Conservation (phyloP, 2,888 invertebrate genomes). For the Gymnoscelis rufifasciata region DNA sequence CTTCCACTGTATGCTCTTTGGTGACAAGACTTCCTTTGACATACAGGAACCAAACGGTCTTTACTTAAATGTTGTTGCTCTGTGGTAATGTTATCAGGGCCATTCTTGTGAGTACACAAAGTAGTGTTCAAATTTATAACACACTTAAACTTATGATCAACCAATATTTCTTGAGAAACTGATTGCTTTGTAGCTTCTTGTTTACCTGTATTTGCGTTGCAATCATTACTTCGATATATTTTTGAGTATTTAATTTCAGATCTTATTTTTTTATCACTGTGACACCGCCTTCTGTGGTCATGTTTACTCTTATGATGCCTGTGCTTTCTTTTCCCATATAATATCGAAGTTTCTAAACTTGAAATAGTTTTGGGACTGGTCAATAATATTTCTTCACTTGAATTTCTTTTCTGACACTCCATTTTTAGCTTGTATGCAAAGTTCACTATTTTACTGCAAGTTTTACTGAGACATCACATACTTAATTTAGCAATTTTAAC, state of each 20-base stretch:
- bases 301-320: slow-evolving; percentile 11
- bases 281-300: slow-evolving; percentile 6
- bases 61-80: neutral
- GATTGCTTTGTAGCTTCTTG: neutral
- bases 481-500: too few species aligned
- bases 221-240: too few species aligned
- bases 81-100: too few species aligned
- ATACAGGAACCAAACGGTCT: slow-evolving; percentile 7
- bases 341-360: slow-evolving; percentile 3
- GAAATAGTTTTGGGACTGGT: neutral
- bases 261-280: neutral
- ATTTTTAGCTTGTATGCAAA: slow-evolving; percentile 6
- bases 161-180: slow-evolving; percentile 15
- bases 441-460: too few species aligned
- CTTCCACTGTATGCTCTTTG: neutral
- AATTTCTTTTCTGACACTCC: slow-evolving; percentile 1
- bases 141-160: slow-evolving; percentile 18
- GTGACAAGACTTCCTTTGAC: slow-evolving; percentile 6
- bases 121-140: slow-evolving; percentile 25
- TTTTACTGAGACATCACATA: too few species aligned
- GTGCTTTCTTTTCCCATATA: slow-evolving; percentile 1
- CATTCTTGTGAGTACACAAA: slow-evolving; percentile 14
- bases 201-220: too few species aligned
- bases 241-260: neutral
- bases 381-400: slow-evolving; percentile 5